Conservation (phyloP, 1,140 invertebrate species). For the Rhynchophorus ferrugineus region DNA sequence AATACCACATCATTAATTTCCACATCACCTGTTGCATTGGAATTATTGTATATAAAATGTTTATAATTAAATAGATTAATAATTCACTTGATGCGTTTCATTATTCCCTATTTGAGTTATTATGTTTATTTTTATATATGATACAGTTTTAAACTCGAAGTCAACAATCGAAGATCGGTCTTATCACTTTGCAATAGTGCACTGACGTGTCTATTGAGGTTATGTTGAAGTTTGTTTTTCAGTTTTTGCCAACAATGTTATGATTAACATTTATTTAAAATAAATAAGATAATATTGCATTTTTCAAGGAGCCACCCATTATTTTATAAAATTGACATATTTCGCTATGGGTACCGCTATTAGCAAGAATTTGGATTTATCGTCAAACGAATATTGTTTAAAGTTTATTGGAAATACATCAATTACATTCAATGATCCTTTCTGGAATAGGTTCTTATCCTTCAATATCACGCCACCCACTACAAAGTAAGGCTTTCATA, state of each 20-base stretch:
- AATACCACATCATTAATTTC: too few relatives aligned
- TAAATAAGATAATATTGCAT: background rate
- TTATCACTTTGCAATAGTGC: too few relatives aligned
- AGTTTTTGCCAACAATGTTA: constrained; percentile 14
- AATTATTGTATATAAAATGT: too few relatives aligned
- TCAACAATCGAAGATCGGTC: too few relatives aligned
- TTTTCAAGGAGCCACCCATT: background rate
- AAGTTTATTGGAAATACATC: constrained; percentile 69
- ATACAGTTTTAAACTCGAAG: too few relatives aligned
- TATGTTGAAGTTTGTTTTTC: constrained; percentile 4
- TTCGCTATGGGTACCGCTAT: constrained; percentile 73
- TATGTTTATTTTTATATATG: too few relatives aligned
- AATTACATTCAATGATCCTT: constrained; percentile 81
- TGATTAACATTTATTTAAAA: constrained; percentile 8
- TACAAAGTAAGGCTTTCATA: constrained; percentile 52
- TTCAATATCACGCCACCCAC: constrained; percentile 78
- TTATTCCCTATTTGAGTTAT: too few relatives aligned
- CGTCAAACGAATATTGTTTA: constrained; percentile 71
- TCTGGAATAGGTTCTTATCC: constrained; percentile 89
- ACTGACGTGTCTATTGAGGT: constrained; percentile 6
- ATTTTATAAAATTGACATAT: constrained; percentile 10
- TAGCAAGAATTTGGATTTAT: constrained; percentile 73
- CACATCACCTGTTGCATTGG: too few relatives aligned
- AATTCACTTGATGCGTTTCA: too few relatives aligned
- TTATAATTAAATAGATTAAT: too few relatives aligned